Conservation (phyloP, 2,113 vertebrate genomes). For the Bubo bubo region DNA sequence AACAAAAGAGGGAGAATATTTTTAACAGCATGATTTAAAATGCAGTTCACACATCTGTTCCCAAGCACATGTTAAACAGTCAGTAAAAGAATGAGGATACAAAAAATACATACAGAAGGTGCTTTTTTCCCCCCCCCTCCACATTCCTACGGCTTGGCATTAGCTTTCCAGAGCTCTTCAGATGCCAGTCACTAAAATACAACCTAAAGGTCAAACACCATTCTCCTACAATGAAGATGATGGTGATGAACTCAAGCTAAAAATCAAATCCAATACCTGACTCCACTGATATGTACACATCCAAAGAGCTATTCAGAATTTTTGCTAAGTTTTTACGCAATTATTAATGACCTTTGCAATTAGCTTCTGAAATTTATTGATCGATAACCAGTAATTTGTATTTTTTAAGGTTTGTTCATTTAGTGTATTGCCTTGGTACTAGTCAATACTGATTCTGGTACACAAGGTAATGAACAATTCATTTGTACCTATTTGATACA, state of each 20-base stretch:
- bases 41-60: conserved; percentile 67
- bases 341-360: neutral
- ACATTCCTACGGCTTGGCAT: conserved; percentile 38
- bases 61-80: conserved; percentile 77
- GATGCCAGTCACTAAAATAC: conserved; percentile 8
- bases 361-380: conserved; percentile 21
- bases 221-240: neutral
- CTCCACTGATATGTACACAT: neutral
- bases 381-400: neutral
- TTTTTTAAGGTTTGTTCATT: neutral
- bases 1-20: conserved; percentile 80
- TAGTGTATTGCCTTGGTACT: conserved; percentile 41
- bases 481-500: conserved; percentile 40
- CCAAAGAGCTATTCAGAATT: neutral
- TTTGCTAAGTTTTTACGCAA: conserved; percentile 29
- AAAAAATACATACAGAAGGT: conserved; percentile 77
- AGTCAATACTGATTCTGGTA: conserved; percentile 39
- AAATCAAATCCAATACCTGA: conserved; percentile 6
- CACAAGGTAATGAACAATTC: conserved; percentile 16
- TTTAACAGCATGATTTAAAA: conserved; percentile 74
- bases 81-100: conserved; percentile 71
- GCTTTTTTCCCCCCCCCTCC: conserved; percentile 18
- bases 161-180: conserved; percentile 37
- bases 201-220: conserved; percentile 34
- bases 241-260: conserved; percentile 5